phyloP scores from a whole-genome alignment of 1,140 invertebrate genomes.

The Drosophila bipectinata region DNA sequence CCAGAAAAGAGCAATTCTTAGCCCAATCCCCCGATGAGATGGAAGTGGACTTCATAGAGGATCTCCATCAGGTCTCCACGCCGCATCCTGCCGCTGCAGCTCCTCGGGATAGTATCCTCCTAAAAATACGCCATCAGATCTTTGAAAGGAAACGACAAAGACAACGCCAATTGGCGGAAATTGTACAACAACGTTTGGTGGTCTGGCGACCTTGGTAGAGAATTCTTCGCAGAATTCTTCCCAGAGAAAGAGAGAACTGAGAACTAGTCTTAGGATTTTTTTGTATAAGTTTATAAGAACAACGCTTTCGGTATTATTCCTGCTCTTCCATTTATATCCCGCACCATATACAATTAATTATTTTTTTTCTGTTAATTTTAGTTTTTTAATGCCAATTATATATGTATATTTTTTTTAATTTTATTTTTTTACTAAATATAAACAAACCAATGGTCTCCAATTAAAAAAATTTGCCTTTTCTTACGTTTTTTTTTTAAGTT shows the following conservation, averaged over 20 bases:
- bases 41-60: constrained; percentile 63
- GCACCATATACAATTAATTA: background rate
- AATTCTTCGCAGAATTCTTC: background rate
- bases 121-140: constrained; percentile 78
- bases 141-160: constrained; percentile 74
- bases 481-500: constrained; percentile 6
- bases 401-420: constrained; percentile 36
- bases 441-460: constrained; percentile 4
- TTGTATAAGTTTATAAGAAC: constrained; percentile 13
- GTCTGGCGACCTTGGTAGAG: constrained; percentile 78
- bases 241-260: constrained; percentile 26
- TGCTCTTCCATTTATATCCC: constrained; percentile 61
- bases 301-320: constrained; percentile 61
- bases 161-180: constrained; percentile 60
- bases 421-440: background rate
- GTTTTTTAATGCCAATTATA: constrained; percentile 26
- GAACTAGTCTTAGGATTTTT: constrained; percentile 30
- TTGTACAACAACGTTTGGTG: constrained; percentile 59
- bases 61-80: constrained; percentile 29
- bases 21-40: constrained; percentile 41
- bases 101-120: constrained; percentile 68
- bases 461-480: background rate
- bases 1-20: constrained; percentile 4
- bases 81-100: constrained; percentile 11
- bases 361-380: constrained; percentile 37